Conservation (phyloP, 2,797 vertebrate genomes). For the Potorous gilbertii region DNA sequence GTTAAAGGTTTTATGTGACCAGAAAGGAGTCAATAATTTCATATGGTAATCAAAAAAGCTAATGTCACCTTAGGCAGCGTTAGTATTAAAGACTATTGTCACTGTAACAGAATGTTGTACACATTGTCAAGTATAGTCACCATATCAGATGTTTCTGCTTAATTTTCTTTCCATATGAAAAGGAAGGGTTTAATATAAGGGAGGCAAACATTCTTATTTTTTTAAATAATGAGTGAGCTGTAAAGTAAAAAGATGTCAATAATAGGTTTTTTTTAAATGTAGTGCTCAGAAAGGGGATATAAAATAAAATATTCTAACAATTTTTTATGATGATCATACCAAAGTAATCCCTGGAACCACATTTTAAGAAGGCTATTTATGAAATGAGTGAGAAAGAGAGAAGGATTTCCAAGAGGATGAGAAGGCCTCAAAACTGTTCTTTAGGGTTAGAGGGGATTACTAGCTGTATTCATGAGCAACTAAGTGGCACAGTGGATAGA, state of each 20-base stretch:
- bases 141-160: background rate
- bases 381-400: background rate
- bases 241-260: background rate
- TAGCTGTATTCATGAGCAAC: background rate
- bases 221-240: background rate
- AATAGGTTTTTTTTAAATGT: background rate
- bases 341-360: background rate
- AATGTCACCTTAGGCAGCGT: background rate
- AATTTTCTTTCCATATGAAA: background rate
- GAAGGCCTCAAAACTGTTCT: background rate
- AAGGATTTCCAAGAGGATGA: background rate
- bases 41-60: background rate
- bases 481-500: background rate
- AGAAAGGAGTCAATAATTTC: background rate
- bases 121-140: background rate
- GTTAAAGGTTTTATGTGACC: background rate
- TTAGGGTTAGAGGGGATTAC: background rate
- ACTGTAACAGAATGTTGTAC: background rate
- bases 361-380: background rate
- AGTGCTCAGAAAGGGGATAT: background rate
- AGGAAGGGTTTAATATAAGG: background rate
- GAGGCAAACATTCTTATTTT: background rate
- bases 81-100: background rate
- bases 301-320: background rate
- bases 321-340: background rate